Conservation (phyloP, 2,888 invertebrate species). For the Caradrina kadenii region DNA sequence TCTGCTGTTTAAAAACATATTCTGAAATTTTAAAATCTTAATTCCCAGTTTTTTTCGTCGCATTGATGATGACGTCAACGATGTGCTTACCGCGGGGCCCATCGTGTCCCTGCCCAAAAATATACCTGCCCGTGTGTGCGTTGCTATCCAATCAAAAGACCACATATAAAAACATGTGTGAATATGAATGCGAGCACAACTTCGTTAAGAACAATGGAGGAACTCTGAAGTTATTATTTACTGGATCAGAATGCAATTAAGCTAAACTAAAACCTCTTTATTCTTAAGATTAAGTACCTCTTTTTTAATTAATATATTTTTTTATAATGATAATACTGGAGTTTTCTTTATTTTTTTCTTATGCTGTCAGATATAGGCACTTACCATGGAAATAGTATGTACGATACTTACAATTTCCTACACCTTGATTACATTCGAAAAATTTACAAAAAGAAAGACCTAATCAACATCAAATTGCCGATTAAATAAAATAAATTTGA, state of each 20-base stretch:
- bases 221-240: conserved; percentile 26
- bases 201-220: conserved; percentile 44
- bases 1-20: not conserved
- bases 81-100: conserved; percentile 36
- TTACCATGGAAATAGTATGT: not conserved
- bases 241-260: conserved; percentile 36
- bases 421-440: not conserved
- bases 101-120: conserved; percentile 79
- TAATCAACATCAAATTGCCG: not conserved
- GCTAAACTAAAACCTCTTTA: conserved; percentile 8
- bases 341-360: conserved; percentile 11
- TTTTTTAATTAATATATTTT: conserved; percentile 35
- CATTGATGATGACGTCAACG: conserved; percentile 62
- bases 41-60: conserved; percentile 72
- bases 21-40: conserved; percentile 30
- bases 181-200: conserved; percentile 76
- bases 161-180: conserved; percentile 83
- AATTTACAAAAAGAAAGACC: too few species aligned
- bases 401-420: not conserved
- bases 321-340: conserved; percentile 5
- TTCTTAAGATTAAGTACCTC: conserved; percentile 14
- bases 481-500: not conserved
- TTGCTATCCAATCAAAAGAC: conserved; percentile 68
- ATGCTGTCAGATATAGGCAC: conserved; percentile 2
- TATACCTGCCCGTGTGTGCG: conserved; percentile 84